These are phyloP conservation scores for Schizaphis graminum DNA, from an alignment of 2,888 invertebrate genomes.

Conservation along the genomic window DNA sequence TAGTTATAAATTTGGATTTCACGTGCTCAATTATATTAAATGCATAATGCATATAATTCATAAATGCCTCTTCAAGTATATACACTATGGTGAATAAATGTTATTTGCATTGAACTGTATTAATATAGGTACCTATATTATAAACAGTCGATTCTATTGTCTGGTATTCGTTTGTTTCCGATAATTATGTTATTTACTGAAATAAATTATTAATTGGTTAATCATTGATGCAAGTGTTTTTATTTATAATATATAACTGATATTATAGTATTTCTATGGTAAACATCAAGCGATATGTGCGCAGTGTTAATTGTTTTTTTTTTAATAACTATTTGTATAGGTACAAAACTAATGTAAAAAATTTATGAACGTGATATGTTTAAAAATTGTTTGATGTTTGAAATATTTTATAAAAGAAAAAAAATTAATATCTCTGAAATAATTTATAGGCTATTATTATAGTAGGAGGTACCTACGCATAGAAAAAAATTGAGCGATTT, in stretches of 20 bases:
- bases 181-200: not conserved
- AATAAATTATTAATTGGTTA: not conserved
- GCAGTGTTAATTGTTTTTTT: not conserved
- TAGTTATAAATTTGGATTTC: not conserved
- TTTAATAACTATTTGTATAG: not conserved
- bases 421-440: not conserved
- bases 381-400: not conserved
- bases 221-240: not conserved
- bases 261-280: not conserved
- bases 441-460: not conserved
- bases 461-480: not conserved
- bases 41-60: slow-evolving; percentile 1
- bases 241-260: not conserved
- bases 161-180: not conserved
- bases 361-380: not conserved
- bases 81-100: not conserved
- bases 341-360: not conserved
- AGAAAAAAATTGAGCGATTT: not conserved
- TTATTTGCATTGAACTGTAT: not conserved
- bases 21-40: not conserved
- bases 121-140: not conserved
- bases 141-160: not conserved
- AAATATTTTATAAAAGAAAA: not conserved
- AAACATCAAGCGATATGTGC: not conserved
- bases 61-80: not conserved